Conservation (phyloP, 1,140 invertebrate genomes). For the Drosophila lini region DNA sequence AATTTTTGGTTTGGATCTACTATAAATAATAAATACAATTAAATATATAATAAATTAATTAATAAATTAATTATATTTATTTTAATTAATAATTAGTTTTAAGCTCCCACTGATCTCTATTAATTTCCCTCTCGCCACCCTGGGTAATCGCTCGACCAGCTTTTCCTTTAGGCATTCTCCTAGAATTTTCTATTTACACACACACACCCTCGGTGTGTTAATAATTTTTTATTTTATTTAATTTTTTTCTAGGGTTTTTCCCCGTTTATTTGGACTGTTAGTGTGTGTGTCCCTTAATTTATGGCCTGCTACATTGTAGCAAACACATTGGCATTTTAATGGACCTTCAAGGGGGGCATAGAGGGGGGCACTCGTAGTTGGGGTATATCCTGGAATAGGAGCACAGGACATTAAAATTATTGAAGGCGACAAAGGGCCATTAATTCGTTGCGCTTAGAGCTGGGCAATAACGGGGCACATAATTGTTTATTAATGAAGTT, state of each 20-base stretch:
- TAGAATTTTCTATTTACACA: conserved; percentile 23
- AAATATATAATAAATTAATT: background rate
- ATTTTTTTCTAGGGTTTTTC: conserved; percentile 39
- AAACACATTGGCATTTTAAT: conserved; percentile 80
- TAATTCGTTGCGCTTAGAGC: conserved; percentile 79
- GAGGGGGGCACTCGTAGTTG: conserved; percentile 19
- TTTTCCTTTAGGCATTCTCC: background rate
- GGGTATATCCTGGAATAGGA: conserved; percentile 3
- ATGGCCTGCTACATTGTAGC: conserved; percentile 73
- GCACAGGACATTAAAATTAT: conserved; percentile 74
- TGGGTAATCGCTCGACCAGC: conserved; percentile 3
- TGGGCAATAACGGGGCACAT: conserved; percentile 72
- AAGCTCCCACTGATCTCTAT: background rate
- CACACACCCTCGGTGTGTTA: conserved; percentile 51
- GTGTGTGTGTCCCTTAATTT: conserved; percentile 53
- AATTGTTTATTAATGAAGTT: conserved; percentile 83
- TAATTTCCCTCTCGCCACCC: background rate
- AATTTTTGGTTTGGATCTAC: background rate
- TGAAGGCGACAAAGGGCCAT: conserved; percentile 74
- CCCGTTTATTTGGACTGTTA: conserved; percentile 50
- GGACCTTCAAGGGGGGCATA: conserved; percentile 62
- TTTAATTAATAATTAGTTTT: background rate
- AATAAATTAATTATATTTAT: background rate
- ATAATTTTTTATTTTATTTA: conserved; percentile 47
- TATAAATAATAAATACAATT: background rate